Conservation (phyloP, 2,797 vertebrate genomes). For the Acanthiza pusilla region DNA sequence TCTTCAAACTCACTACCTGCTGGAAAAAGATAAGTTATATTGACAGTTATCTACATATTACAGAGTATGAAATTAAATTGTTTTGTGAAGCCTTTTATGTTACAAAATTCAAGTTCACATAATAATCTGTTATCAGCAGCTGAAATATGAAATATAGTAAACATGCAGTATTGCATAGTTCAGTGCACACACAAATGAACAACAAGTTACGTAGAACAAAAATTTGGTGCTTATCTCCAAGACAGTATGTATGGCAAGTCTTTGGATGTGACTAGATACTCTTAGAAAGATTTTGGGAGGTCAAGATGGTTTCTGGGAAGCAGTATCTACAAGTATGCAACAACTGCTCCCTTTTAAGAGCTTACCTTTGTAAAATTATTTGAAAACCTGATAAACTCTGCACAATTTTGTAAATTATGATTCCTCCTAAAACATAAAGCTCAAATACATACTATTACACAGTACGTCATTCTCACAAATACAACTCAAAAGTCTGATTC, state of each 20-base stretch:
- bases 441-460: not conserved
- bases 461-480: not conserved
- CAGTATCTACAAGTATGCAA: not conserved
- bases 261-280: not conserved
- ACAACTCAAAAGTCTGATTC: not conserved
- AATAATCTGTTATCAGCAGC: not conserved
- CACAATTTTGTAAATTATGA: not conserved
- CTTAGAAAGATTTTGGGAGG: not conserved
- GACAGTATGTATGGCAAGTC: not conserved
- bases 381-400: not conserved
- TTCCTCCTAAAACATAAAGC: not conserved
- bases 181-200: not conserved
- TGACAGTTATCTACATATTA: not conserved
- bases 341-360: not conserved
- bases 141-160: not conserved
- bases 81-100: not conserved
- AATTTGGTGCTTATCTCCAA: not conserved
- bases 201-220: not conserved
- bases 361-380: not conserved
- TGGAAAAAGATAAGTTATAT: slow-evolving; percentile 24
- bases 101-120: not conserved
- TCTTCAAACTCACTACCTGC: slow-evolving; percentile 95
- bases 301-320: not conserved
- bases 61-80: not conserved
- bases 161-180: not conserved